Evolutionary conservation across 2,797 vertebrate species (phyloP).

Genomic region (Adrianichthys oophorus): DNA sequence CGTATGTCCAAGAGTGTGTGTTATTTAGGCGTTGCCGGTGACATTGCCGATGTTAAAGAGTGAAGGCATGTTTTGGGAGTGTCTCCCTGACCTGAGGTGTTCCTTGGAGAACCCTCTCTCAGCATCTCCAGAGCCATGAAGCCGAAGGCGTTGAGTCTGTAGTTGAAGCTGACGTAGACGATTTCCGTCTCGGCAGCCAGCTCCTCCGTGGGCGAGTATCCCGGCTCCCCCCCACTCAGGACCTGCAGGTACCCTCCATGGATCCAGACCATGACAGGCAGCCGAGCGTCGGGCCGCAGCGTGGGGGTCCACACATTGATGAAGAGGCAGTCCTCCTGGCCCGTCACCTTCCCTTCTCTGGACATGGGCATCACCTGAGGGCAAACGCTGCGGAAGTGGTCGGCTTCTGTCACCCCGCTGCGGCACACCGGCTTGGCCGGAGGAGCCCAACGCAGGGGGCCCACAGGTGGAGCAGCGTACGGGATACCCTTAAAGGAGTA

Average conservation of each 20-base stretch:
- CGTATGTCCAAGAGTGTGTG: too few species aligned
- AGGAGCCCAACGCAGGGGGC: slow-evolving; percentile 73
- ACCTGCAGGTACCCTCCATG: slow-evolving; percentile 77
- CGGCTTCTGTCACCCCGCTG: slow-evolving; percentile 50
- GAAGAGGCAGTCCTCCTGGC: slow-evolving; percentile 81
- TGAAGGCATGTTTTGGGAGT: background rate
- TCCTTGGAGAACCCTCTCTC: slow-evolving; percentile 72
- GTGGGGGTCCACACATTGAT: slow-evolving; percentile 81
- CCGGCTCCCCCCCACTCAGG: slow-evolving; percentile 74
- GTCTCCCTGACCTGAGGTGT: slow-evolving; percentile 75
- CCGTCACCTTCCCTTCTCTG: slow-evolving; percentile 49
- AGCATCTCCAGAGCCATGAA: slow-evolving; percentile 81
- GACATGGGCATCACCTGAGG: slow-evolving; percentile 67
- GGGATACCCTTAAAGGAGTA: slow-evolving; percentile 81
- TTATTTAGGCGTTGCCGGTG: too few species aligned
- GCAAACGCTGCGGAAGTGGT: slow-evolving; percentile 68
- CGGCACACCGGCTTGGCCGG: slow-evolving; percentile 56
- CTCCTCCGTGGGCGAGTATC: slow-evolving; percentile 74
- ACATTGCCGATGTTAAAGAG: too few species aligned
- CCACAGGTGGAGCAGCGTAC: slow-evolving; percentile 75
- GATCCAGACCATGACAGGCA: slow-evolving; percentile 83
- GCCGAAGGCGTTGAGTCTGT: slow-evolving; percentile 82
- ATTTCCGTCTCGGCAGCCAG: slow-evolving; percentile 56
- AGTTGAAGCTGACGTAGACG: slow-evolving; percentile 84
- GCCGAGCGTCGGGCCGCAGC: slow-evolving; percentile 45